Evolutionary conservation across 2,888 invertebrate species (phyloP), one percentile per base, ranked within the genome.

Genomic region (Oasisia sp.): DNA sequence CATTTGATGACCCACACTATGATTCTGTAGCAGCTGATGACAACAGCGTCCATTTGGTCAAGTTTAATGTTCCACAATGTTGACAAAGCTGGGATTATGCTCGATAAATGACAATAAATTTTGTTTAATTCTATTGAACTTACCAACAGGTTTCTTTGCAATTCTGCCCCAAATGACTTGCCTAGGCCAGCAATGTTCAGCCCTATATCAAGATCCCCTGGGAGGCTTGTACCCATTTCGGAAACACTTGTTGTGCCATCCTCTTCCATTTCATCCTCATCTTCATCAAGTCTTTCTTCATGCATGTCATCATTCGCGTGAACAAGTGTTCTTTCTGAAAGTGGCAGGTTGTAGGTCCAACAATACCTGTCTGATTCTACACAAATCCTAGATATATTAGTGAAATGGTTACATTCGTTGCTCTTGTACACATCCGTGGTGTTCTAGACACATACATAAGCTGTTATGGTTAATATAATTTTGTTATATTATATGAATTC

Each of bases 161-260:
- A 27, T 74, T 74, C 74, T 74, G 74, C n/a, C 27, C 74, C 74
- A 74, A 74, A 74, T n/a, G 74, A 74, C 74, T 74, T 74, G 74
- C 74, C 74, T 27, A 74, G 27, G 19, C 74, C 74, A 8, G 74
- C 74, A 74, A 74, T 74, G 74, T 27, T 74, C 7, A 74, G 19
- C 74, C 74, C 74, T 74, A 74, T 74, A 5, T 74, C 74, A 74
- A 74, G 27, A 8, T 74, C 74, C 74, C 74, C 74, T 74, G 74
- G 74, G 74, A 74, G 74, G 27, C 74, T 74, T 74, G 74, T 74
- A 27, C 74, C 74, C 74, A 74, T 27, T 74, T 74, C 74, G 5
- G 74, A 74, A 19, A 74, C 74, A 27, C n/a, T 74, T 3, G 74
- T 74, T 8, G 74, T 74, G 74, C 74, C 74, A 27, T 74, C 74